These are phyloP conservation scores for Crotalus viridis DNA, from an alignment of 2,113 vertebrate genomes.

Conservation along the genomic window DNA sequence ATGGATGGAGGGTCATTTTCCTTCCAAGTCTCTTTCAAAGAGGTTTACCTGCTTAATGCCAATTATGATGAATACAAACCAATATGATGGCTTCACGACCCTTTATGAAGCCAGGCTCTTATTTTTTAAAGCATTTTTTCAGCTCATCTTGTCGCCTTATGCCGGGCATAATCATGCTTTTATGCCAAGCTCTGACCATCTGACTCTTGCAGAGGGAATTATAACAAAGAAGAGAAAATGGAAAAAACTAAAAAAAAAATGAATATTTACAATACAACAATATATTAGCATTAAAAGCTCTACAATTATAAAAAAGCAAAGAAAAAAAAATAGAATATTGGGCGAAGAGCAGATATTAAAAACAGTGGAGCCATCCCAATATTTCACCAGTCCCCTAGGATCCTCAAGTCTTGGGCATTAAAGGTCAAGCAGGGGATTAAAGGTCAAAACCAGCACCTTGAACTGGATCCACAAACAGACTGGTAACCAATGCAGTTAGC, in stretches of 20 bases:
- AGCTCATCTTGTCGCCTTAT: background rate
- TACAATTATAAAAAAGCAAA: background rate
- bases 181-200: background rate
- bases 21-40: background rate
- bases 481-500: background rate
- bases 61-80: background rate
- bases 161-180: background rate
- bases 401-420: background rate
- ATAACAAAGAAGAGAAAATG: background rate
- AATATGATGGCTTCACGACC: background rate
- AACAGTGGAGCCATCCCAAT: background rate
- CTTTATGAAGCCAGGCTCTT: background rate
- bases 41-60: background rate
- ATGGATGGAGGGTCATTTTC: background rate
- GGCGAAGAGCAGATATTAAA: background rate
- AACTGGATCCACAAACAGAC: background rate
- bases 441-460: background rate
- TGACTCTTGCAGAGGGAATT: background rate
- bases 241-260: background rate
- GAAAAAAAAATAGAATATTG: background rate
- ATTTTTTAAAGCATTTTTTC: background rate
- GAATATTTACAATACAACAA: background rate
- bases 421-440: background rate
- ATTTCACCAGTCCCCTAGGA: background rate
- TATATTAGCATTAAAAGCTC: background rate